A percentile compares a stretch with the other conserved stretches of the same genome.
Evolutionary conservation across 1,140 invertebrate species (phyloP).

Genomic region (Chionoecetes opilio): DNA sequence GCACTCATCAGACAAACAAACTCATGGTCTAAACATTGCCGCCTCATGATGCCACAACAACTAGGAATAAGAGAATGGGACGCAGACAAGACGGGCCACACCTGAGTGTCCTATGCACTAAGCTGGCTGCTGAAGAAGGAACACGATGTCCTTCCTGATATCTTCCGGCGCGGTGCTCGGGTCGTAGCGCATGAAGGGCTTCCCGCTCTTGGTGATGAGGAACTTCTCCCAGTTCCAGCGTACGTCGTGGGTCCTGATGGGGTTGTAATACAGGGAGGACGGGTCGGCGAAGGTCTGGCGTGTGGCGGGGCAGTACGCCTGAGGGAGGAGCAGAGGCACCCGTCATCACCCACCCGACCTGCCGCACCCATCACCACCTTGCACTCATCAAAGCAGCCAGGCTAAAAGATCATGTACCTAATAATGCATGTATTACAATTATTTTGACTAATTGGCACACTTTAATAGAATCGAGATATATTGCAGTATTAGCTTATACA

Average conservation of each 20-base stretch:
- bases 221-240: conserved; percentile 88
- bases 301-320: conserved; percentile 83
- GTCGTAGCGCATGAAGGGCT: conserved; percentile 82
- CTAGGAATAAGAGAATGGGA: neutral
- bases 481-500: no score
- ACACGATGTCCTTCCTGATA: conserved; percentile 82
- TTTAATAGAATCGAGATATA: no score
- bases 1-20: neutral
- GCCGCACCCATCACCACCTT: neutral
- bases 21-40: neutral
- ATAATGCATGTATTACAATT: no score
- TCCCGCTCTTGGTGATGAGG: conserved; percentile 85
- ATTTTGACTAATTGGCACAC: no score
- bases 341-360: neutral
- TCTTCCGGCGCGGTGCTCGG: conserved; percentile 82
- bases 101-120: neutral
- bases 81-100: neutral
- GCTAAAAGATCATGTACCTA: no score
- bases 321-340: conserved; percentile 63
- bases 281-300: conserved; percentile 81
- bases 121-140: conserved; percentile 70
- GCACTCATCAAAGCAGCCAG: no score
- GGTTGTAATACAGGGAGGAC: conserved; percentile 84
- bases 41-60: neutral
- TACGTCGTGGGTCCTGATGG: conserved; percentile 85